phyloP scores from a whole-genome alignment of 2,113 vertebrate genomes.

The Coregonus clupeaformis region DNA sequence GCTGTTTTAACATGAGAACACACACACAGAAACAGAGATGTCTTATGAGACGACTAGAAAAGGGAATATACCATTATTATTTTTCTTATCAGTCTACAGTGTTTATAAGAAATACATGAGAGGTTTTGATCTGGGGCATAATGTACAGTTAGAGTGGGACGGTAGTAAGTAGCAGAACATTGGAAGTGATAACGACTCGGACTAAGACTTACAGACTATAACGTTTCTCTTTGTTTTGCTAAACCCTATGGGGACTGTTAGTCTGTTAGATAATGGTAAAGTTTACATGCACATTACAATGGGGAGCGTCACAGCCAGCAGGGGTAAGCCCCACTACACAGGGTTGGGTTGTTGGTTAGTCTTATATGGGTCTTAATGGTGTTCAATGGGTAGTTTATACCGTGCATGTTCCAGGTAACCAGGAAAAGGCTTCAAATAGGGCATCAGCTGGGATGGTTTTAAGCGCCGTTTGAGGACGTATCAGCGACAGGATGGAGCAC shows the following conservation, averaged over 20 bases:
- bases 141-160: slow-evolving; percentile 1
- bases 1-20: slow-evolving; percentile 24
- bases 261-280: neutral
- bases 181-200: slow-evolving; percentile 23
- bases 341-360: neutral
- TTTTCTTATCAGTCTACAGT: slow-evolving; percentile 22
- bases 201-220: neutral
- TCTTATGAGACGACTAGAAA: slow-evolving; percentile 22
- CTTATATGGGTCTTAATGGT: neutral
- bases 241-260: neutral
- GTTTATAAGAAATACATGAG: slow-evolving; percentile 36
- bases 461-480: neutral
- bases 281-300: slow-evolving; percentile 10
- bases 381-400: slow-evolving; percentile 25
- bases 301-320: neutral
- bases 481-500: slow-evolving; percentile 27
- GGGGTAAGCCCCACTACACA: neutral
- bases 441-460: slow-evolving; percentile 21
- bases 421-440: slow-evolving; percentile 37
- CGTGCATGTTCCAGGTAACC: slow-evolving; percentile 56
- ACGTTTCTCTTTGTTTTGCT: neutral
- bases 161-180: neutral
- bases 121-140: slow-evolving; percentile 26
- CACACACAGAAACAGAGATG: slow-evolving; percentile 31
- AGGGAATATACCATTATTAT: slow-evolving; percentile 15